Evolutionary conservation across 2,797 vertebrate genomes (phyloP).

Genomic region (Chaenodraco wilsoni): DNA sequence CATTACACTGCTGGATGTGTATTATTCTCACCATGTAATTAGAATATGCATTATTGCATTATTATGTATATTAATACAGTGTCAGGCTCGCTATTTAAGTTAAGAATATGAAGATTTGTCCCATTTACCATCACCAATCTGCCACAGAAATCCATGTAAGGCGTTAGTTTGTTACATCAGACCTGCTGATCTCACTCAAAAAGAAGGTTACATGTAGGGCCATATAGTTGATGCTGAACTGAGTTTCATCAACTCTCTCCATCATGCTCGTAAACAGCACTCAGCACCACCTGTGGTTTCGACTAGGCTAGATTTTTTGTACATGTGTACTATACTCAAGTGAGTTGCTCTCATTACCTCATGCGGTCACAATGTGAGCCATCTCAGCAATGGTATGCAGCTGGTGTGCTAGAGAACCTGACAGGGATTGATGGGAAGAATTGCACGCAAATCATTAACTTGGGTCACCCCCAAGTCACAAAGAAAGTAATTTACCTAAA

Average conservation of each 20-base stretch:
- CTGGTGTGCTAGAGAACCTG: constrained; percentile 76
- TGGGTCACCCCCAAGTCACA: constrained; percentile 82
- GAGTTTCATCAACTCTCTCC: constrained; percentile 51
- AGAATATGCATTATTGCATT: background rate
- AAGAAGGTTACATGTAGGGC: constrained; percentile 41
- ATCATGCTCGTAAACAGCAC: constrained; percentile 63
- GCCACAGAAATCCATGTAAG: constrained; percentile 7
- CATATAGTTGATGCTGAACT: constrained; percentile 49
- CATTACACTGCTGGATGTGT: background rate
- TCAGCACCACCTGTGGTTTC: constrained; percentile 70
- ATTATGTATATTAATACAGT: background rate
- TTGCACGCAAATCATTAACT: constrained; percentile 83
- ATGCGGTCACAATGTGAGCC: constrained; percentile 86
- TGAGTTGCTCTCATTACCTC: constrained; percentile 84
- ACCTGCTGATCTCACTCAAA: constrained; percentile 10
- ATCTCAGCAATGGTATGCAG: constrained; percentile 82
- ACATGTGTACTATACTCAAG: constrained; percentile 72
- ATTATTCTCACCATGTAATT: background rate
- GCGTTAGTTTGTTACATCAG: constrained; percentile 13
- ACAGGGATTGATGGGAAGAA: constrained; percentile 81
- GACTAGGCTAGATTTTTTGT: constrained; percentile 62
- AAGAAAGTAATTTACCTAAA: constrained; percentile 78
- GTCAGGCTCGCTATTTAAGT: background rate
- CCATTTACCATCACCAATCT: background rate
- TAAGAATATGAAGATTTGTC: background rate